Percentiles rank a stretch among this genome's conserved stretches.
phyloP scores from a whole-genome alignment of 2,888 invertebrate genomes.

The Rotaria magnacalcarata region DNA sequence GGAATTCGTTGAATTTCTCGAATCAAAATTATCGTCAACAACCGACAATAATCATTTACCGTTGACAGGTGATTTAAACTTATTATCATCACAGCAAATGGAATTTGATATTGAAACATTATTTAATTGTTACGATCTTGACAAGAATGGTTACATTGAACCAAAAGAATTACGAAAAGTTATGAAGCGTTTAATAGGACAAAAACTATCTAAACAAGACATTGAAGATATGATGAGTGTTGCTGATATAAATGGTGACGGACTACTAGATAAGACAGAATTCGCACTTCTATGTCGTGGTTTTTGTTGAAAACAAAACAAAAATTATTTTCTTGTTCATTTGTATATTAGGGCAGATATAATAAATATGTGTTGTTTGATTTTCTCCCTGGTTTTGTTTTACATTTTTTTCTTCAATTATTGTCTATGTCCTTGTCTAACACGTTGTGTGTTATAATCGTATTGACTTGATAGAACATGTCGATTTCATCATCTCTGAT shows the following conservation, averaged over 20 bases:
- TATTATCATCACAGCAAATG: neutral
- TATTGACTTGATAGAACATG: neutral
- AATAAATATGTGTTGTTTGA: neutral
- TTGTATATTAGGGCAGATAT: neutral
- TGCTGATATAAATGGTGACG: conserved; percentile 8
- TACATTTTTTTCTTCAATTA: neutral
- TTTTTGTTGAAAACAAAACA: neutral
- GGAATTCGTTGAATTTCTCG: conserved; percentile 24
- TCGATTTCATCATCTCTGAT: neutral
- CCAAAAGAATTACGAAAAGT: conserved; percentile 36
- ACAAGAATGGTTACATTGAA: conserved; percentile 1
- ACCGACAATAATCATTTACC: neutral
- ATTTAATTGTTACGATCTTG: conserved; percentile 34
- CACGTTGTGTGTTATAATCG: too few relatives aligned
- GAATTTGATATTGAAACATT: conserved; percentile 13
- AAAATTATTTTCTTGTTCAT: neutral
- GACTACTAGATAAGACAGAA: conserved; percentile 22
- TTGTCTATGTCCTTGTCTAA: neutral
- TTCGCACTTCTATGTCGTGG: conserved; percentile 14
- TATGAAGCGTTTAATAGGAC: neutral
- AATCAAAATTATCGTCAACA: neutral
- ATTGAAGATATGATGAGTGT: neutral
- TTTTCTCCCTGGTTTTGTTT: neutral
- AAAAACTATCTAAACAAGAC: neutral
- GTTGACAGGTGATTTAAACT: neutral